phyloP scores from a whole-genome alignment of 2,888 invertebrate species.

The Drosophila rellima region DNA sequence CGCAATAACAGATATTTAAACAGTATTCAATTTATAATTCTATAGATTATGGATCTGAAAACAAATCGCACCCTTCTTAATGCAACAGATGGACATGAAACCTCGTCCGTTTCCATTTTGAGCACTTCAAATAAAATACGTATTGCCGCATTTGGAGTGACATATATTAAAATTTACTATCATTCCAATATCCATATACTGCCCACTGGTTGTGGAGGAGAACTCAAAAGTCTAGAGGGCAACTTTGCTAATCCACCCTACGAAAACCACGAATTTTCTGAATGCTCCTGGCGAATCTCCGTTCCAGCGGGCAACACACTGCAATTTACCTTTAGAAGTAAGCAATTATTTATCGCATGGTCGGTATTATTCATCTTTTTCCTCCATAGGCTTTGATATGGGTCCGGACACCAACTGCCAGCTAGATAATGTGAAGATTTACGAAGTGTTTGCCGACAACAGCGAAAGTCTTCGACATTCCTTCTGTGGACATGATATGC shows the following conservation, averaged over 20 bases:
- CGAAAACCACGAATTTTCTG: conserved; percentile 86
- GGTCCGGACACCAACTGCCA: conserved; percentile 88
- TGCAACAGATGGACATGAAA: conserved; percentile 18
- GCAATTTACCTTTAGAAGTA: conserved; percentile 70
- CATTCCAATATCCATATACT: conserved; percentile 54
- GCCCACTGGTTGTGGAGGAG: conserved; percentile 80
- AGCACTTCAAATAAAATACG: conserved; percentile 71
- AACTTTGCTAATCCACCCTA: conserved; percentile 89
- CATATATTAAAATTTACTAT: conserved; percentile 54
- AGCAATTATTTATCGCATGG: conserved; percentile 2
- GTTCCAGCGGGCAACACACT: conserved; percentile 86
- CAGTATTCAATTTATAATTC: background rate
- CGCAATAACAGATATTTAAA: too few species aligned
- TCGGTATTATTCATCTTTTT: rapidly evolving
- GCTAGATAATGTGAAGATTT: conserved; percentile 89
- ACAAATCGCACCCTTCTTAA: conserved; percentile 61
- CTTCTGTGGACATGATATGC: conserved; percentile 83
- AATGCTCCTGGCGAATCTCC: conserved; percentile 88
- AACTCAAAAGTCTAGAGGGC: conserved; percentile 57
- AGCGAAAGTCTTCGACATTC: conserved; percentile 81
- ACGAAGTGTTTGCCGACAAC: conserved; percentile 86
- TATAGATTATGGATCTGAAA: conserved; percentile 71
- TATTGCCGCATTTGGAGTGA: conserved; percentile 36
- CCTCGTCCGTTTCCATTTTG: conserved; percentile 9
- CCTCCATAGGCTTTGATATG: conserved; percentile 87